Evolutionary conservation across 2,113 vertebrate species (phyloP).

Genomic region (Semicossyphus pulcher): DNA sequence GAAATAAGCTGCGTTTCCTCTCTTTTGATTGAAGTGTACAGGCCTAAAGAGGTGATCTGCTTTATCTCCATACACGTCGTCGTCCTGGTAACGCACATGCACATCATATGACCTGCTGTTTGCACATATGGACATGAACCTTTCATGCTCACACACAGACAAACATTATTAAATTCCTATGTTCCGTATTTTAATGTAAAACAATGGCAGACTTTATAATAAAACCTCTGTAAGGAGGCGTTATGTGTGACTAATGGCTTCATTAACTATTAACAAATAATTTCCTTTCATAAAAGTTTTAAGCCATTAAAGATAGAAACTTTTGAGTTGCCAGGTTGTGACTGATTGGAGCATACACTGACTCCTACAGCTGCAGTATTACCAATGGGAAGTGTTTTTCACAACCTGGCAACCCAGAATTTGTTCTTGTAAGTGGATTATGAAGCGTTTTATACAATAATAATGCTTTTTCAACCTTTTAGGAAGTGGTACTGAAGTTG

Average conservation of each 20-base stretch:
- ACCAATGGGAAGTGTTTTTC: neutral
- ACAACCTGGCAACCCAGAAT: neutral
- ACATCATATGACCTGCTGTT: conserved; percentile 34
- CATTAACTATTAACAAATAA: too few species aligned
- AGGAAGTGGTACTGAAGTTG: neutral
- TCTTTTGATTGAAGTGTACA: conserved; percentile 8
- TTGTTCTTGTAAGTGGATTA: neutral
- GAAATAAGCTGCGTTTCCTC: neutral
- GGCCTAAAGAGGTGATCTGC: too few species aligned
- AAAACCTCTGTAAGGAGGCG: too few species aligned
- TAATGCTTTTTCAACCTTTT: neutral
- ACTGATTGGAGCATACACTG: neutral
- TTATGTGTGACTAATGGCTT: neutral
- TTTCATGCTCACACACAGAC: neutral
- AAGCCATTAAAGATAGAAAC: neutral
- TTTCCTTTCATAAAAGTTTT: too few species aligned
- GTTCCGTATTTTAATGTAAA: too few species aligned
- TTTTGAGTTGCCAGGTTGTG: neutral
- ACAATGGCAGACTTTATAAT: too few species aligned
- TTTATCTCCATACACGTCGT: too few species aligned
- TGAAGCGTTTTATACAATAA: neutral
- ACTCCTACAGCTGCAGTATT: neutral
- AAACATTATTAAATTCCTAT: too few species aligned
- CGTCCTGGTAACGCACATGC: too few species aligned
- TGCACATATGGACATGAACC: conserved; percentile 38